Evolutionary conservation across 2,888 invertebrate genomes (phyloP).

Genomic region (Xiphydria camelus): DNA sequence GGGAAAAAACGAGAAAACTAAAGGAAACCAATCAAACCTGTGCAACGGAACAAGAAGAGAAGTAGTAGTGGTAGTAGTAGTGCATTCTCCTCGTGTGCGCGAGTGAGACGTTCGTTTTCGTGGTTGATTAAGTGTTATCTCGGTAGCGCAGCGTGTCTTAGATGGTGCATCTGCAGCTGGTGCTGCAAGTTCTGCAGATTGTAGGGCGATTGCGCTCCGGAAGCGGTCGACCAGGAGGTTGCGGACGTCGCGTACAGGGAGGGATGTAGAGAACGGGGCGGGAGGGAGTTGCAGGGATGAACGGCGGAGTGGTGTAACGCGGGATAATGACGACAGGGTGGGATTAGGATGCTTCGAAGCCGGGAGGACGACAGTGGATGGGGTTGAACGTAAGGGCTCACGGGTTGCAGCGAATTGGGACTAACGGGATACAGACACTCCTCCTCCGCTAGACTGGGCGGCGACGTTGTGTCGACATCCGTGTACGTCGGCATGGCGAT

Average conservation of each 20-base stretch:
- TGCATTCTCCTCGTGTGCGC: constrained; percentile 21
- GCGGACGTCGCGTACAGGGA: constrained; percentile 28
- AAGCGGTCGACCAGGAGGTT: constrained; percentile 13
- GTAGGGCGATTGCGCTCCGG: constrained; percentile 28
- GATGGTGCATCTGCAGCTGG: constrained; percentile 37
- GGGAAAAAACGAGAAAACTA: constrained; percentile 30
- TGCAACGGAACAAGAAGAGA: constrained; percentile 31
- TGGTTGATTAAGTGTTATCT: constrained; percentile 43
- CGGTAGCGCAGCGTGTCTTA: constrained; percentile 45
- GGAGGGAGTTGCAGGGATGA: neutral
- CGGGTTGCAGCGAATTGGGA: constrained; percentile 47
- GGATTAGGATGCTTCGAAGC: constrained; percentile 41
- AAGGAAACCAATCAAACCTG: constrained; percentile 46
- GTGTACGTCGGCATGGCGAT: constrained; percentile 52
- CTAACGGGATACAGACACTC: constrained; percentile 54
- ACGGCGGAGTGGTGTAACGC: too few relatives aligned
- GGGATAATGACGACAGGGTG: too few relatives aligned
- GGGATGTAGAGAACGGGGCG: constrained; percentile 29
- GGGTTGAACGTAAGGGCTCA: constrained; percentile 50
- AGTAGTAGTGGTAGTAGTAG: constrained; percentile 22
- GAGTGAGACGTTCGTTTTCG: constrained; percentile 20
- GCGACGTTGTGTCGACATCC: constrained; percentile 42
- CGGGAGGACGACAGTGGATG: constrained; percentile 49
- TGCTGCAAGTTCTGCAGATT: constrained; percentile 39
- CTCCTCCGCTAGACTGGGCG: constrained; percentile 48